A percentile compares a stretch with the other conserved stretches of the same genome.
Evolutionary conservation across 2,113 vertebrate species (phyloP).

Genomic region (human): DNA sequence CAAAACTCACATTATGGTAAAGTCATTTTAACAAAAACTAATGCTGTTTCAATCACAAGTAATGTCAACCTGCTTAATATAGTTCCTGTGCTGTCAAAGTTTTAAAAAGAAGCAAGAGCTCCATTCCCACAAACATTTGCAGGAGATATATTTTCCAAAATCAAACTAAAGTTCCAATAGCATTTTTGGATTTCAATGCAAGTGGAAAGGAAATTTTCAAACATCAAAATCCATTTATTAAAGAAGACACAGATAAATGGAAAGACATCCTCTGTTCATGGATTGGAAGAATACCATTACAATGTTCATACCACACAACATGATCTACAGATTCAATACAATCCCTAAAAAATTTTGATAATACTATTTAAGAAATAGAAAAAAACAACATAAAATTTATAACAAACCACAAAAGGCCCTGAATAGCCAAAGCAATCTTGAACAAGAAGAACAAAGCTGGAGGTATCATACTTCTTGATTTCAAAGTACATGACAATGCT

Average conservation of each 20-base stretch:
- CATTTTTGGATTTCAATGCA: background rate
- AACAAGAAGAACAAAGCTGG: background rate
- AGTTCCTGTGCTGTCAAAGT: background rate
- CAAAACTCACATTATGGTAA: background rate
- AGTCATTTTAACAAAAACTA: conserved; percentile 24
- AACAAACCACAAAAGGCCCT: background rate
- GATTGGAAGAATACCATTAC: background rate
- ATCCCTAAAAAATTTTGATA: background rate
- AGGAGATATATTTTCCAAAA: background rate
- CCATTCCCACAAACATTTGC: conserved; percentile 33
- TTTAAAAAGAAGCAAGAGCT: conserved; percentile 22
- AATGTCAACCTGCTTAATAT: conserved; percentile 8
- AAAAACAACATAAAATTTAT: background rate
- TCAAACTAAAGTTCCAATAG: background rate
- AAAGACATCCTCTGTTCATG: background rate
- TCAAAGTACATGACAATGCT: background rate
- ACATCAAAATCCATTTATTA: conserved; percentile 48
- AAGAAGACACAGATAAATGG: background rate
- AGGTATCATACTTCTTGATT: background rate
- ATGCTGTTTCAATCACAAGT: background rate
- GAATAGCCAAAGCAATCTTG: background rate
- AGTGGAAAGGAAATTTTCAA: conserved; percentile 48
- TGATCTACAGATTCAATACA: background rate
- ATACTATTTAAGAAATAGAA: conserved; percentile 3
- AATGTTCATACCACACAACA: background rate